Percentiles rank a stretch among this genome's conserved stretches.
Conservation (phyloP, 2,888 invertebrate species). For the Acleris emargana region DNA sequence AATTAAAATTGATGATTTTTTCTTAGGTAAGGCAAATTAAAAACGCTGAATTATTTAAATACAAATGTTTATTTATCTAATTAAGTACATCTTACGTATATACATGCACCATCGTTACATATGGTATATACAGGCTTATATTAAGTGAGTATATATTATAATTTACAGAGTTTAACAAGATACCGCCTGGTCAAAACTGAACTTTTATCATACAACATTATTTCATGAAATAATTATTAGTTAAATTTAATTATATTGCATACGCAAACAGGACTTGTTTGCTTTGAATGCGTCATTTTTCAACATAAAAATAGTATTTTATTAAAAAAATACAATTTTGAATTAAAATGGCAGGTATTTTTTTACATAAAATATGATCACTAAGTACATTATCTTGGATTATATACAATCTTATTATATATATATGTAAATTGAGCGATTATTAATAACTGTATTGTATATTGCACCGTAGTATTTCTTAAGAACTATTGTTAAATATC, state of each 20-base stretch:
- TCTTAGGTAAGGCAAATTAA: not conserved
- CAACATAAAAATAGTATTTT: not conserved
- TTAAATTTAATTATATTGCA: too few species aligned
- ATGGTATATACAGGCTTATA: slow-evolving; percentile 33
- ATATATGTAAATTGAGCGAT: slow-evolving; percentile 38
- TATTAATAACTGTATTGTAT: slow-evolving; percentile 42
- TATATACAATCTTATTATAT: slow-evolving; percentile 21
- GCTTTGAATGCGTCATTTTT: too few species aligned
- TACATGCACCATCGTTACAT: slow-evolving; percentile 54
- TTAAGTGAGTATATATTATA: slow-evolving; percentile 37
- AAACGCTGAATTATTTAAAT: slow-evolving; percentile 42
- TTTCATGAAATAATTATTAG: not conserved
- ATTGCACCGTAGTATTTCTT: slow-evolving; percentile 47
- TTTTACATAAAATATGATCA: slow-evolving; percentile 8
- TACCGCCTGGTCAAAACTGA: not conserved
- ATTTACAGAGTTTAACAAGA: slow-evolving; percentile 10
- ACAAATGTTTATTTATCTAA: slow-evolving; percentile 61
- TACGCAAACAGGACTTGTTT: too few species aligned
- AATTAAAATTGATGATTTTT: not conserved
- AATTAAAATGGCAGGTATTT: slow-evolving; percentile 14
- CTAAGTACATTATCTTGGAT: not conserved
- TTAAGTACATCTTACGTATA: slow-evolving; percentile 57
- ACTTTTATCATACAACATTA: not conserved
- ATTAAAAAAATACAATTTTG: not conserved
- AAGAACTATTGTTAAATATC: slow-evolving; percentile 14